Evolutionary conservation across 2,113 vertebrate species (phyloP).

Genomic region (Malurus alboscapulatus): DNA sequence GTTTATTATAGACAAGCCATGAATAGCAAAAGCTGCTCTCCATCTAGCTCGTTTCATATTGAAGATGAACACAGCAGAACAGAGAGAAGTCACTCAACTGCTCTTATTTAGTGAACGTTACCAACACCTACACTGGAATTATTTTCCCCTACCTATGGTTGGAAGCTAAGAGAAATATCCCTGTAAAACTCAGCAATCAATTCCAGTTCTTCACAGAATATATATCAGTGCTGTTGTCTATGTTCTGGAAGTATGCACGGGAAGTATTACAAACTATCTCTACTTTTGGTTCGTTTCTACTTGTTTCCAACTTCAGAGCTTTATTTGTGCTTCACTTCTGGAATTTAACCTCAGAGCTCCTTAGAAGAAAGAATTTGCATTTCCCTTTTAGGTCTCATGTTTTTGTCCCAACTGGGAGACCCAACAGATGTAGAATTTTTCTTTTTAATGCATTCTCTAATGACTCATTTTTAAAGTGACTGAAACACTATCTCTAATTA

Average conservation of each 20-base stretch:
- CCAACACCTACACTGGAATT: neutral
- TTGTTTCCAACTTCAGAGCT: neutral
- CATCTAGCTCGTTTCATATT: conserved; percentile 39
- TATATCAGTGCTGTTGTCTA: neutral
- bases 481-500: conserved; percentile 71
- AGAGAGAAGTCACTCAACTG: neutral
- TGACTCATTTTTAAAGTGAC: conserved; percentile 70
- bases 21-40: conserved; percentile 62
- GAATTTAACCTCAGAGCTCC: conserved; percentile 30
- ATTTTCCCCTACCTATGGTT: fast-evolving
- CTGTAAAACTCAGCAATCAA: neutral
- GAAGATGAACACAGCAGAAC: neutral
- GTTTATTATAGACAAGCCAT: conserved; percentile 53
- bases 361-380: conserved; percentile 31
- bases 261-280: neutral
- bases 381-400: conserved; percentile 6
- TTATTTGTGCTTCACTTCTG: neutral
- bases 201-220: neutral
- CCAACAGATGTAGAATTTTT: conserved; percentile 66
- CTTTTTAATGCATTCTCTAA: conserved; percentile 70
- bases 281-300: neutral
- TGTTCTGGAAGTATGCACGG: neutral
- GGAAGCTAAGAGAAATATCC: neutral
- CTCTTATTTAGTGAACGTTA: neutral
- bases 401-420: conserved; percentile 58